Base-by-base conservation (phyloP, 2,113 vertebrate species). In the Hepsetus odoe region DNA sequence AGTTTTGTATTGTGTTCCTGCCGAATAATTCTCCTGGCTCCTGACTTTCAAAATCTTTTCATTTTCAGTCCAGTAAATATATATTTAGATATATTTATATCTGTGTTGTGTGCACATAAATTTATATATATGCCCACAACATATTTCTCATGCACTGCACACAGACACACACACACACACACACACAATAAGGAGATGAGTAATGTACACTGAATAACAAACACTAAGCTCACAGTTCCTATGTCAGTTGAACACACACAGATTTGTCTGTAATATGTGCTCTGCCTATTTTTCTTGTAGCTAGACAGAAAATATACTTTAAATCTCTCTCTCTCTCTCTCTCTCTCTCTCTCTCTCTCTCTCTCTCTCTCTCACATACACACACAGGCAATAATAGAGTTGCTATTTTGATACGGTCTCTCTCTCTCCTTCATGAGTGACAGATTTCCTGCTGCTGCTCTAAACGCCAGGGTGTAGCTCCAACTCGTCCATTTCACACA, bases 371-470 rank as follows among this genome's bases (percentile, higher is more conserved):
- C n/a, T n/a, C n/a, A 46, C 44, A 24, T 4, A 10, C 51, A 24
- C 51, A 64, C 18, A 46, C 14, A 64, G 40, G 64, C 38, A 64
- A 32, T 49, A 33, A 74, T 2, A 18, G 18, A 9, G 44, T 33
- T 55, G 44, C 14, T 35, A 18, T 65, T 16, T 65, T 9, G 12
- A 49, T 26, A 18, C 11, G 1, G 18, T 40, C 62, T 42, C 22
- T 66, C 59, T 51, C 74, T 53, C 40, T 53, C 49, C 44, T 53
- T 58, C 42, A 64, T 64, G 59, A 64, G 59, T 64, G 59, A 33
- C 73, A 65, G 61, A 76, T 76, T 76, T 76, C 74, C 61, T 51
- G 74, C 30, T 76, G 59, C 73, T 40, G 61, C 73, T 75, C 73
- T 51, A 75, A 75, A 65, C 73, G 33, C 59, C 10, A 18, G 30